Evolutionary conservation across 2,888 invertebrate species (phyloP), one percentile per base, ranked within the genome.

Genomic region (Ecliptopera silaceata): DNA sequence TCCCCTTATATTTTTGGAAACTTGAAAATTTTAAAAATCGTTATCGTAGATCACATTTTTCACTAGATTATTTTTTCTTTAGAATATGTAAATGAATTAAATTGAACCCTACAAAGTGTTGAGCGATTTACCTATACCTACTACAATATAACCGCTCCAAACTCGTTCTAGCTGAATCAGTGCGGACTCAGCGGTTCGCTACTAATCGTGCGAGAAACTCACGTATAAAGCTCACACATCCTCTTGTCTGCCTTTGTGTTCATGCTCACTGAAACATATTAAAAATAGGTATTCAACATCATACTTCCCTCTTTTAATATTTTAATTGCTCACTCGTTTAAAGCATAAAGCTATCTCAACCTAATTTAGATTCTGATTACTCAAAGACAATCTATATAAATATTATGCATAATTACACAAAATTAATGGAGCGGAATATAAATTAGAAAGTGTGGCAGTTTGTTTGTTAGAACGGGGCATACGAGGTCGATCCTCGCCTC

Each of bases 141-240:
- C 42, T 34, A 53, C 53, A 54, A 42, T 51, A 42, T 41, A 49
- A 52, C 56, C 56, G 57, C 48, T 59, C 43, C 29, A 54, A 51
- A 38, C 58, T 60, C 64, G 60, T 55, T 54, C 55, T 64, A 64
- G 66, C 61, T 67, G 72, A 70, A 74, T 71, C 70, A 64, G 66
- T 69, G 68, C 67, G 59, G 62, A 63, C 69, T 70, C 68, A 68
- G 68, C 66, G 67, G 69, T 63, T 74, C 64, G 61, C 60, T 69
- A 67, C 70, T 78, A 78, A 76, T 75, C 71, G 71, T 64, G 70
- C 68, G 61, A 67, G 66, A 69, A 68, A 62, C 64, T 69, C 67
- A 57, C 67, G 63, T 66, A 66, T 61, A 67, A 66, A 55, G 61
- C 64, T 69, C 63, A 59, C 63, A 64, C 68, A 59, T 64, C 65